Conservation (phyloP, 2,797 vertebrate species). For the Alectoris magna region DNA sequence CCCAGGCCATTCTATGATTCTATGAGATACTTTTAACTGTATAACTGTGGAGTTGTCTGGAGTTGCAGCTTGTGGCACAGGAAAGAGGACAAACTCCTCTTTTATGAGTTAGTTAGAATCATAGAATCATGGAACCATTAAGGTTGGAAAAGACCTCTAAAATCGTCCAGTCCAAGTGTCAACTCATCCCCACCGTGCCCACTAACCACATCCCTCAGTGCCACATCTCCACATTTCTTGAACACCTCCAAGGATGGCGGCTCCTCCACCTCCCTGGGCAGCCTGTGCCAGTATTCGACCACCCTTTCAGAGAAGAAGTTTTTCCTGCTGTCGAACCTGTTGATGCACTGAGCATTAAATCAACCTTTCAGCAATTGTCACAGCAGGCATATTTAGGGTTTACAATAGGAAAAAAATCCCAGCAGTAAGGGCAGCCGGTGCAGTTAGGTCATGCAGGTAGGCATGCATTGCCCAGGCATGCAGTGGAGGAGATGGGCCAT, state of each 20-base stretch:
- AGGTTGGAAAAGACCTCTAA: too few species aligned
- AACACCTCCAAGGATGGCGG: too few species aligned
- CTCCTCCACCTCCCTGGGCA: too few species aligned
- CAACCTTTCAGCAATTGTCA: background rate
- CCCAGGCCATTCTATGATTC: too few species aligned
- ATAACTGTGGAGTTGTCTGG: background rate
- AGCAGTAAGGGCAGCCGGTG: background rate
- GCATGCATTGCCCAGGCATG: background rate
- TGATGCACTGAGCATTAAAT: background rate
- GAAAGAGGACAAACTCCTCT: background rate
- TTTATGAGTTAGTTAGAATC: background rate
- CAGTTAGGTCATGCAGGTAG: background rate
- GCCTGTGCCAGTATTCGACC: too few species aligned
- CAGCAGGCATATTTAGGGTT: background rate
- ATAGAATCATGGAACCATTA: too few species aligned
- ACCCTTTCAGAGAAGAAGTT: too few species aligned
- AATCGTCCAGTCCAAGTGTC: too few species aligned
- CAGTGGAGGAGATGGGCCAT: background rate
- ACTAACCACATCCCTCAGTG: too few species aligned
- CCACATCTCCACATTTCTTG: too few species aligned
- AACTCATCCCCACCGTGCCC: too few species aligned
- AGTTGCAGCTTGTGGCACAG: background rate
- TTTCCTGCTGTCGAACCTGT: too few species aligned
- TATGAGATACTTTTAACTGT: background rate
- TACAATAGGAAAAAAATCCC: background rate